Percentiles rank a stretch among this genome's conserved stretches.
These are phyloP conservation scores for Trissonchulus latispiculum DNA, from an alignment of 2,888 invertebrate species.

Conservation along the genomic window DNA sequence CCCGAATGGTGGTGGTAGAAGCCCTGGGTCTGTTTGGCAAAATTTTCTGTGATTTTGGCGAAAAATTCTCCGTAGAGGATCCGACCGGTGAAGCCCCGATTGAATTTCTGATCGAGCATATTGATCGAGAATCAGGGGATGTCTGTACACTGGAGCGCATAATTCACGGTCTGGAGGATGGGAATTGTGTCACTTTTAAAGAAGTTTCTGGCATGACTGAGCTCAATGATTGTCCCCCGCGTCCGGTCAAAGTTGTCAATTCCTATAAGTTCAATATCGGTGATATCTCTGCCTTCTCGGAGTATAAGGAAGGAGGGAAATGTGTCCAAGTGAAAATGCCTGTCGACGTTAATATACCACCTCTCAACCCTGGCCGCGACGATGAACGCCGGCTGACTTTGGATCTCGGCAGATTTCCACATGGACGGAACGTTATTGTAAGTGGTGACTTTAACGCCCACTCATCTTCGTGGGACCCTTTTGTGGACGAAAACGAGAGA, in stretches of 20 bases:
- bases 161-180: constrained; percentile 90
- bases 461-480: too few relatives aligned
- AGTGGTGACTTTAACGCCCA: too few relatives aligned
- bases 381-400: too few relatives aligned
- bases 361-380: too few relatives aligned
- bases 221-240: constrained; percentile 76
- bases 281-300: constrained; percentile 51
- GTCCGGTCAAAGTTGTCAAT: constrained; percentile 69
- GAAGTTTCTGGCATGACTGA: constrained; percentile 93
- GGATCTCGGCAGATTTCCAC: too few relatives aligned
- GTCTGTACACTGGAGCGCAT: constrained; percentile 92
- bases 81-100: constrained; percentile 80
- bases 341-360: too few relatives aligned
- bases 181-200: constrained; percentile 86
- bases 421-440: too few relatives aligned
- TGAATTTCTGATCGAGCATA: constrained; percentile 83
- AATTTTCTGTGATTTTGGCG: constrained; percentile 94
- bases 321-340: constrained; percentile 95
- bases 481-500: too few relatives aligned
- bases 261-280: constrained; percentile 95
- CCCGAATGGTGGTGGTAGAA: constrained; percentile 62
- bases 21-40: constrained; percentile 73
- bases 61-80: constrained; percentile 75
- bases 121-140: constrained; percentile 67
- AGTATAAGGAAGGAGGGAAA: constrained; percentile 79